Evolutionary conservation across 2,797 vertebrate species (phyloP).

Genomic region (Carduelis carduelis): DNA sequence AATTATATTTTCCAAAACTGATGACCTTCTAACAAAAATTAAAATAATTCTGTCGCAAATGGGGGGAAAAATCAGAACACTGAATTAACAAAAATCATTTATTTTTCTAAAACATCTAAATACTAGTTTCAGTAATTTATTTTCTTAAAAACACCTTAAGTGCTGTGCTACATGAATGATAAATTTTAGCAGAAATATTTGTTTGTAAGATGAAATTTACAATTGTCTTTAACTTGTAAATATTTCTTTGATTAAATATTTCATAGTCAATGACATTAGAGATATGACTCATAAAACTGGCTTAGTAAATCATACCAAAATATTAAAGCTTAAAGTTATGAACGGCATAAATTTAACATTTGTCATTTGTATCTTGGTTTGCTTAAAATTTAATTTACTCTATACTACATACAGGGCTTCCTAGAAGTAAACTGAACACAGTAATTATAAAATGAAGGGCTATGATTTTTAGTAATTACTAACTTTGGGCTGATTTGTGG

Average conservation of each 20-base stretch:
- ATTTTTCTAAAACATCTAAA: neutral
- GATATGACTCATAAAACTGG: neutral
- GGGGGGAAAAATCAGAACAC: neutral
- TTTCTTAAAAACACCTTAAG: neutral
- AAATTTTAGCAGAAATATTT: neutral
- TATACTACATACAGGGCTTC: neutral
- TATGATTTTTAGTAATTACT: neutral
- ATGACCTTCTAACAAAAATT: neutral
- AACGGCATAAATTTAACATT: neutral
- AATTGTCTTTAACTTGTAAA: constrained; percentile 18
- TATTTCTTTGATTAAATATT: constrained; percentile 29
- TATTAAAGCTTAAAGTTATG: neutral
- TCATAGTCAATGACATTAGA: neutral
- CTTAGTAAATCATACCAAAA: neutral
- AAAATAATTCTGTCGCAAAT: neutral
- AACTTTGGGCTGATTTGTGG: neutral
- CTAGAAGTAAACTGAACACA: neutral
- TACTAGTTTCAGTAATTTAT: neutral
- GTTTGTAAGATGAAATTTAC: neutral
- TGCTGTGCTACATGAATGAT: neutral
- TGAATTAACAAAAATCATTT: neutral
- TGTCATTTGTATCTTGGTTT: neutral
- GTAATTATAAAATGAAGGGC: neutral
- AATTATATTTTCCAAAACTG: neutral
- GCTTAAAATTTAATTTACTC: neutral